These are phyloP conservation scores for Helleia helle DNA, from an alignment of 2,888 invertebrate genomes.

Conservation along the genomic window DNA sequence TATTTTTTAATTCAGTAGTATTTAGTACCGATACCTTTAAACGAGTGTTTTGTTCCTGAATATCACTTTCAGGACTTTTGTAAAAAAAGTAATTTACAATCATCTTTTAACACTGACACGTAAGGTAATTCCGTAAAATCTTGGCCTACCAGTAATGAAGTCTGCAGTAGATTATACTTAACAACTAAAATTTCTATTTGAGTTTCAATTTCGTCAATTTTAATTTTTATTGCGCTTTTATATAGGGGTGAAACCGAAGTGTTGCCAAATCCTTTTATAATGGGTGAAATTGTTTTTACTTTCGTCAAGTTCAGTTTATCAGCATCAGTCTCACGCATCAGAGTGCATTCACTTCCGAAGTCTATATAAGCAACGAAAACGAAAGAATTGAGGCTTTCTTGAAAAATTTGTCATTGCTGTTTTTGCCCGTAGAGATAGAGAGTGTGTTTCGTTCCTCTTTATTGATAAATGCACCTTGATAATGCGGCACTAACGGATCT, in stretches of 20 bases:
- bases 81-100: conserved; percentile 3
- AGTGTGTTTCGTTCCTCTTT: no score
- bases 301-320: not conserved
- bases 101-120: not conserved
- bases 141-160: not conserved
- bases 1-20: no score
- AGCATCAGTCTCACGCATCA: not conserved
- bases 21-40: no score
- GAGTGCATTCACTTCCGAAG: conserved; percentile 9
- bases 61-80: conserved; percentile 14
- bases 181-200: not conserved
- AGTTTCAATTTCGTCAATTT: not conserved
- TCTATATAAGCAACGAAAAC: not conserved
- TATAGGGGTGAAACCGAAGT: not conserved
- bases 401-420: not conserved
- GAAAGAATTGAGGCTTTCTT: not conserved
- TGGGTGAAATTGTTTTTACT: not conserved
- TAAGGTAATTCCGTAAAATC: not conserved
- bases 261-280: not conserved
- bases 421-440: no score
- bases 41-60: no score
- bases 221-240: not conserved
- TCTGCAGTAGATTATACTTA: not conserved
- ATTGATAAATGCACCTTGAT: no score
- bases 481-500: not conserved